Conservation (phyloP, 2,113 vertebrate species). For the Sebastes fasciatus region DNA sequence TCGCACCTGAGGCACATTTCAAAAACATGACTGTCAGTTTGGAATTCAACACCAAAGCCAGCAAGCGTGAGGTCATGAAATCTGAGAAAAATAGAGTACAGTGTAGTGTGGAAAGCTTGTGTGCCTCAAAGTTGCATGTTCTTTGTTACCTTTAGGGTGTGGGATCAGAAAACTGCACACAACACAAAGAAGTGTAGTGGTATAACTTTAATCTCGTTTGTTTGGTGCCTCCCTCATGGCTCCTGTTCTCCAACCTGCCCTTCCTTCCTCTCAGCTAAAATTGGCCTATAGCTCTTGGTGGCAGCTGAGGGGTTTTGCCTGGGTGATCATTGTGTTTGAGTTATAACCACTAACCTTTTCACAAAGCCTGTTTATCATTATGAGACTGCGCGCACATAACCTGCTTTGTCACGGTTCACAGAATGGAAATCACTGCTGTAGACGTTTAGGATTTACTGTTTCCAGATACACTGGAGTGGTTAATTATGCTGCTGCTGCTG, state of each 20-base stretch:
- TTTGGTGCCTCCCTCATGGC: conserved; percentile 54
- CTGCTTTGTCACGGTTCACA: conserved; percentile 22
- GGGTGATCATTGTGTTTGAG: conserved; percentile 71
- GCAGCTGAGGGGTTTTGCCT: conserved; percentile 67
- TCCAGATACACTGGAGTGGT: neutral
- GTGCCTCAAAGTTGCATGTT: conserved; percentile 4
- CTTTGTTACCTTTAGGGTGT: conserved; percentile 60
- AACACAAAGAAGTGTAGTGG: conserved; percentile 41
- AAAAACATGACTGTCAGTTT: conserved; percentile 52
- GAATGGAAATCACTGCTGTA: conserved; percentile 32
- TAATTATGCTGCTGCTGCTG: neutral
- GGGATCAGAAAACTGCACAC: conserved; percentile 27
- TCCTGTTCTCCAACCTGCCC: conserved; percentile 69
- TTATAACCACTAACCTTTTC: conserved; percentile 58
- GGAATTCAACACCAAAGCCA: conserved; percentile 56
- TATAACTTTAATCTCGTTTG: conserved; percentile 47
- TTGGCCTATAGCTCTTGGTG: conserved; percentile 49
- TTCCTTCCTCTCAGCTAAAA: conserved; percentile 81
- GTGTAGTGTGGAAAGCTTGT: conserved; percentile 31
- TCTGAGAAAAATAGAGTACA: neutral
- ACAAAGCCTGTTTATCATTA: conserved; percentile 41
- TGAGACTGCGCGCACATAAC: neutral
- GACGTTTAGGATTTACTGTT: conserved; percentile 1
- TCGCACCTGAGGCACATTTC: conserved; percentile 48
- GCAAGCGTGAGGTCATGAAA: conserved; percentile 54